phyloP scores from a whole-genome alignment of 2,113 vertebrate species.

The Pterocles orientalis region DNA sequence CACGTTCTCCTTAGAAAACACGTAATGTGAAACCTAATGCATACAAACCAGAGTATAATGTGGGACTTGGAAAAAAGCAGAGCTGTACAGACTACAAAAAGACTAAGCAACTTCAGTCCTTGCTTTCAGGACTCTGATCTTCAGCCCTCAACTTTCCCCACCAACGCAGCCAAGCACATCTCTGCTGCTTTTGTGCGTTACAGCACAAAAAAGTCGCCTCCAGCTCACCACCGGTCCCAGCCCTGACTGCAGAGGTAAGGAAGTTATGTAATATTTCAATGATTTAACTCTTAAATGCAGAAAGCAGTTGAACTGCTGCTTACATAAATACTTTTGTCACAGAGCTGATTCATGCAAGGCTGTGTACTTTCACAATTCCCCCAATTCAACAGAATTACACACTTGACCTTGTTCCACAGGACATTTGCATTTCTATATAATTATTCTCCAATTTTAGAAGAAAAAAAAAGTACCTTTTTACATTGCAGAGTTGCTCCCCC shows the following conservation, averaged over 20 bases:
- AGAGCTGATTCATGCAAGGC: not conserved
- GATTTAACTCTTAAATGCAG: not conserved
- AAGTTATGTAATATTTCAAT: rapidly evolving
- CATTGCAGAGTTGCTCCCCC: not conserved
- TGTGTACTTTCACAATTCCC: rapidly evolving
- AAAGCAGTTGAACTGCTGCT: not conserved
- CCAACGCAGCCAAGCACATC: rapidly evolving
- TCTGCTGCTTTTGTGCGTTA: rapidly evolving
- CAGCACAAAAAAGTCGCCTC: not conserved
- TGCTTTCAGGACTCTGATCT: not conserved
- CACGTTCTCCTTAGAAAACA: rapidly evolving
- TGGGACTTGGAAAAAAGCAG: not conserved
- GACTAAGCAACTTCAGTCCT: not conserved
- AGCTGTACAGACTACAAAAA: not conserved
- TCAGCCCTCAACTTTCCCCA: not conserved
- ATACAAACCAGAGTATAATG: not conserved
- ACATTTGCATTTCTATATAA: rapidly evolving
- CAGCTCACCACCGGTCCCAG: rapidly evolving
- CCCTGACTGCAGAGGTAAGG: rapidly evolving
- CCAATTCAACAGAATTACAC: not conserved
- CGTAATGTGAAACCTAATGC: rapidly evolving
- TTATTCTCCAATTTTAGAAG: not conserved
- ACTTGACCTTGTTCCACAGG: not conserved
- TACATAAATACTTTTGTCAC: rapidly evolving
- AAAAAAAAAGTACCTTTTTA: not conserved